phyloP scores from a whole-genome alignment of 2,113 vertebrate genomes.

The Blennius ocellaris region DNA sequence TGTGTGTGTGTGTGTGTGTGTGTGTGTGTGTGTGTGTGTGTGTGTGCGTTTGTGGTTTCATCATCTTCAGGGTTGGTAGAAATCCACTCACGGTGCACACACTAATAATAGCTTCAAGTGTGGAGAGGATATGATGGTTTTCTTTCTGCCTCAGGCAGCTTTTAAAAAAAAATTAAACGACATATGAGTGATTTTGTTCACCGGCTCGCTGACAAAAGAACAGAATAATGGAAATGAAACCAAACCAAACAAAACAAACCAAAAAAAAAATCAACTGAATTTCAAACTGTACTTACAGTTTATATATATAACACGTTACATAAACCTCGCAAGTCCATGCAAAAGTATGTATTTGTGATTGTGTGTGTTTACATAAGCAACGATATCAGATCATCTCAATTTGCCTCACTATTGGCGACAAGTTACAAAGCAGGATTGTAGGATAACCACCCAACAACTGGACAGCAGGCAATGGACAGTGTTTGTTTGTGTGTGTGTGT shows the following conservation, averaged over 20 bases:
- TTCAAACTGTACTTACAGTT: too few species aligned
- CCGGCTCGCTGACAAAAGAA: too few species aligned
- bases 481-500: conserved; percentile 32
- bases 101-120: conserved; percentile 32
- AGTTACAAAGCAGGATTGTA: conserved; percentile 69
- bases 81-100: conserved; percentile 9
- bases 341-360: too few species aligned
- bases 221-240: too few species aligned
- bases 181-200: too few species aligned
- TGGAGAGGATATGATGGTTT: conserved; percentile 22
- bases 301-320: too few species aligned
- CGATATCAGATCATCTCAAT: too few species aligned
- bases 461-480: conserved; percentile 64
- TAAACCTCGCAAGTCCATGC: too few species aligned
- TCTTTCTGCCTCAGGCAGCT: conserved; percentile 6
- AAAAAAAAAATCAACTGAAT: too few species aligned
- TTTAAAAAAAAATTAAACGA: background rate
- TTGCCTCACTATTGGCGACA: too few species aligned
- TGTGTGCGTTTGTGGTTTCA: conserved; percentile 43
- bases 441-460: conserved; percentile 24
- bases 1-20: conserved; percentile 34
- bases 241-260: background rate
- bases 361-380: too few species aligned
- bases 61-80: conserved; percentile 53
- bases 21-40: conserved; percentile 13